These are phyloP conservation scores for Acanthisitta chloris DNA, from an alignment of 2,113 vertebrate genomes.

Conservation along the genomic window DNA sequence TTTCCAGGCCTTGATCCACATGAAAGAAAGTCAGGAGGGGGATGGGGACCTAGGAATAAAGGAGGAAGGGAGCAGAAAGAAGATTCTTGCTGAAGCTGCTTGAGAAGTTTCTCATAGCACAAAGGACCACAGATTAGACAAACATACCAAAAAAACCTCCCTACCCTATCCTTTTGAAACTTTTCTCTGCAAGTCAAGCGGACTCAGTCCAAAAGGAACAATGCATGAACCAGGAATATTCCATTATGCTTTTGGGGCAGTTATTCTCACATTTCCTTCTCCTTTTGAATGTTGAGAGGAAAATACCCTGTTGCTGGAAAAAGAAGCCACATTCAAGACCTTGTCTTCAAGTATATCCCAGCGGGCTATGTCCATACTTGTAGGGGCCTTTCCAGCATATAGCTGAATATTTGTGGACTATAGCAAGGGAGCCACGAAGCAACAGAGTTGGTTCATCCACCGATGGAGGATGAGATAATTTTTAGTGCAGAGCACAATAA, in stretches of 20 bases:
- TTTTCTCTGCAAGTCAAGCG: neutral
- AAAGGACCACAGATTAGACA: constrained; percentile 22
- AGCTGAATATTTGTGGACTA: neutral
- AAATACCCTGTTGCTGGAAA: neutral
- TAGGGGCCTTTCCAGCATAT: neutral
- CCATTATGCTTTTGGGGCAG: neutral
- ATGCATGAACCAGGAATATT: neutral
- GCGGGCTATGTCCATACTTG: neutral
- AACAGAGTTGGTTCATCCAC: neutral
- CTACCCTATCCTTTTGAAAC: constrained; percentile 38
- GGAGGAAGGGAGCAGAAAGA: neutral
- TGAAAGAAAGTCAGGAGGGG: constrained; percentile 68
- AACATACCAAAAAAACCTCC: neutral
- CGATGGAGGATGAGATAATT: neutral
- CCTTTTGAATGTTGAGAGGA: neutral
- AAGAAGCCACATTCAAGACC: neutral
- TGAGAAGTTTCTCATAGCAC: neutral
- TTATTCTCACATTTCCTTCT: neutral
- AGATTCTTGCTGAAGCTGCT: neutral
- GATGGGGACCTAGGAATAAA: neutral
- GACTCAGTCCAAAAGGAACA: neutral
- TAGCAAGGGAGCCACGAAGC: neutral
- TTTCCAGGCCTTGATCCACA: constrained; percentile 75
- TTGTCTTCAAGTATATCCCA: neutral
- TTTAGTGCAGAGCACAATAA: neutral